These are phyloP conservation scores for Aethes cnicana DNA, from an alignment of 2,888 invertebrate genomes.

Conservation along the genomic window DNA sequence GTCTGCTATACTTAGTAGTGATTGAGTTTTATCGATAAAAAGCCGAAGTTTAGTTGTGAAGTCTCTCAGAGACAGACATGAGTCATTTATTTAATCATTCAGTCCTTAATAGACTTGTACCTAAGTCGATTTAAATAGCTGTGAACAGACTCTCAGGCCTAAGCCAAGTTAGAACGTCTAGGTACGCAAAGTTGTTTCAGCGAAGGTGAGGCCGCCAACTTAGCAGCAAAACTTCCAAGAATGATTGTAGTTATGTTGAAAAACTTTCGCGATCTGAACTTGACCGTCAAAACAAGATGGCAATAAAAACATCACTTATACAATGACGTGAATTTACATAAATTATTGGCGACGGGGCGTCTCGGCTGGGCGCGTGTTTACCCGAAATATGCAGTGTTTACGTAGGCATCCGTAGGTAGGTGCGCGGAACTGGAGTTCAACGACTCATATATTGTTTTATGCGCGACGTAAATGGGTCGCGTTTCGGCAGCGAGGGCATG, in stretches of 20 bases:
- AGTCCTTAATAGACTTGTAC: slow-evolving; percentile 6
- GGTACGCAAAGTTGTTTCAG: slow-evolving; percentile 12
- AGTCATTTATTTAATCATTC: neutral
- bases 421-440: slow-evolving; percentile 68
- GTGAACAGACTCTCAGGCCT: slow-evolving; percentile 3
- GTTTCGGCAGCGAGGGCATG: slow-evolving; percentile 62
- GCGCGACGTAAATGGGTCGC: slow-evolving; percentile 76
- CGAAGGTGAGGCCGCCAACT: slow-evolving; percentile 15
- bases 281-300: slow-evolving; percentile 77
- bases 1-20: slow-evolving; percentile 31
- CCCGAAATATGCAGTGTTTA: slow-evolving; percentile 73
- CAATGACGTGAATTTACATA: slow-evolving; percentile 80
- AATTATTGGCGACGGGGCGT: slow-evolving; percentile 76
- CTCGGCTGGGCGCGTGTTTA: slow-evolving; percentile 56
- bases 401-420: slow-evolving; percentile 58
- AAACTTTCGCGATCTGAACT: slow-evolving; percentile 73
- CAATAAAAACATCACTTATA: slow-evolving; percentile 77
- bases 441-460: slow-evolving; percentile 78
- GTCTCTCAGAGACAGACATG: too few species aligned
- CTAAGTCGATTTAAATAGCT: neutral
- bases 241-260: slow-evolving; percentile 52
- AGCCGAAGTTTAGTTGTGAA: too few species aligned
- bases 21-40: slow-evolving; percentile 25
- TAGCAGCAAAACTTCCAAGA: slow-evolving; percentile 35
- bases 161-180: slow-evolving; percentile 16